Evolutionary conservation across 2,113 vertebrate species (phyloP).

Genomic region (Nymphicus hollandicus): DNA sequence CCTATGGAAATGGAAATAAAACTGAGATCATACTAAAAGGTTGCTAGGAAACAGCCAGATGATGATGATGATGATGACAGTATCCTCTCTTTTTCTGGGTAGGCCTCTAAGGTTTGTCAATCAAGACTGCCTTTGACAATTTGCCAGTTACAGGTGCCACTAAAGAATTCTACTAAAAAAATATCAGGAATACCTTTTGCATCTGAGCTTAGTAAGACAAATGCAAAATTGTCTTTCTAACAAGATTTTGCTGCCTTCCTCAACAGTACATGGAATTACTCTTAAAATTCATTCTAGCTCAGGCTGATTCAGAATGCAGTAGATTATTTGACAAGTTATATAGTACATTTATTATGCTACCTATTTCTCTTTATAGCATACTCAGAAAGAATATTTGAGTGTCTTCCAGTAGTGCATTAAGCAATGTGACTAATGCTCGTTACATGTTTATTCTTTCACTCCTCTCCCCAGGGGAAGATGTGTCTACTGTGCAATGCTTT

Average conservation of each 20-base stretch:
- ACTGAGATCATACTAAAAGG: background rate
- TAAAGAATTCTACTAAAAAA: background rate
- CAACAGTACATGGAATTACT: background rate
- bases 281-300: background rate
- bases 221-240: background rate
- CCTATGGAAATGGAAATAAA: slow-evolving; percentile 8
- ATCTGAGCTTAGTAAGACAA: background rate
- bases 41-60: slow-evolving; percentile 39
- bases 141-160: background rate
- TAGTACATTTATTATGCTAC: background rate
- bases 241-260: background rate
- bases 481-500: slow-evolving; percentile 40
- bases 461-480: slow-evolving; percentile 21
- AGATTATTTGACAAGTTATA: background rate
- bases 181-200: background rate
- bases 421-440: slow-evolving; percentile 45
- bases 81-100: background rate
- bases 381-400: slow-evolving; percentile 18
- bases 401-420: slow-evolving; percentile 33
- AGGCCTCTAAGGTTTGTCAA: background rate
- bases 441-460: slow-evolving; percentile 48
- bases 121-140: background rate
- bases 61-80: background rate
- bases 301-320: background rate
- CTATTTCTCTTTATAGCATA: background rate